Evolutionary conservation across 2,113 vertebrate species (phyloP), one percentile per base, ranked within the genome.

Genomic region (Neopipo cinnamomea): DNA sequence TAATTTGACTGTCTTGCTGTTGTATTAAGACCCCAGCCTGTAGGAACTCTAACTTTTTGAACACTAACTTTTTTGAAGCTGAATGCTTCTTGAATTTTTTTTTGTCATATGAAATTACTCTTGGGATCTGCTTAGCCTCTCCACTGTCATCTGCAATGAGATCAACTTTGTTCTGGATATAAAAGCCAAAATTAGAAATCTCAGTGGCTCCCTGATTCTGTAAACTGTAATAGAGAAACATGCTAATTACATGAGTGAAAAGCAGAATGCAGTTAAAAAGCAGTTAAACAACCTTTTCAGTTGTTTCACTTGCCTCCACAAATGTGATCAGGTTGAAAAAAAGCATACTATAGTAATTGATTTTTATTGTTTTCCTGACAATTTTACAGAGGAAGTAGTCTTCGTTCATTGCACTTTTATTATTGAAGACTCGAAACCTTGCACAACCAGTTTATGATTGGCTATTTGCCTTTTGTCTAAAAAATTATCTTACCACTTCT

Each of bases 111-210:
- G 6, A 67, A 96, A 86, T 92, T 78, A 35, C 52, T 84, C 9
- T 59, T 59, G 58, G 50, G 55, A 77, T 83, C 50, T n/a, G 3
- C 31, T 85, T 87, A 46, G 52, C 72, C 47, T 62, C 68, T 95
- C 25, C 49, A 33, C 44, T 91, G 72, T 74, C 79, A 75, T 23
- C 35, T 78, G 80, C 82, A 86, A 75, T 77, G 15, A 86, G 27
- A 88, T 81, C 47, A 70, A 65, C n/a, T 74, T 81, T 61, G 15
- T 70, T 95, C 58, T 3, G 10, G 31, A 66, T 93, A 71, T 71
- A 82, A 92, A 95, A 92, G 28, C 22, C 21, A 50, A 88, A 65
- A 67, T 89, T 71, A 68, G 68, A 76, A 87, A 72, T 75, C 24
- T 78, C 31, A 19, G 59, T 44, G 19, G 21, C 14, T 86, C 30